These are phyloP conservation scores for Sander lucioperca DNA, from an alignment of 2,113 vertebrate species.

Conservation along the genomic window DNA sequence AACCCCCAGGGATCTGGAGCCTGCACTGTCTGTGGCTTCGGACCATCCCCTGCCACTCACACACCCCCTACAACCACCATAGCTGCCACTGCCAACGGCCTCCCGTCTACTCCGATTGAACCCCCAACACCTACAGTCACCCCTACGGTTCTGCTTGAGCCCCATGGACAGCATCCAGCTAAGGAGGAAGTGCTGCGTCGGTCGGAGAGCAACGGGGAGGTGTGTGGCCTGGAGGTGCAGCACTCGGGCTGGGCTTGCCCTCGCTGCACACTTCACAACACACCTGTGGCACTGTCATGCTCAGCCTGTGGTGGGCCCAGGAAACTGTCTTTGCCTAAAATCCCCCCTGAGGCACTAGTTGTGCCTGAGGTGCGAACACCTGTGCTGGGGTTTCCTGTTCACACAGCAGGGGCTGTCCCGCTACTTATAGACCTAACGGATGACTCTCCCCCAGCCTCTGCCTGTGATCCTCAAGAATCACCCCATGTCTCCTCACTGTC, in stretches of 20 bases:
- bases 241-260: slow-evolving; percentile 92
- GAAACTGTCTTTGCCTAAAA: slow-evolving; percentile 95
- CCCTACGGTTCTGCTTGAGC: slow-evolving; percentile 81
- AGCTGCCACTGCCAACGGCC: slow-evolving; percentile 85
- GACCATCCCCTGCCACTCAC: slow-evolving; percentile 72
- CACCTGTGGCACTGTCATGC: slow-evolving; percentile 93
- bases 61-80: slow-evolving; percentile 75
- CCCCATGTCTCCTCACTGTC: slow-evolving; percentile 70
- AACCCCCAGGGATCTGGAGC: slow-evolving; percentile 91
- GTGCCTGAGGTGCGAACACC: slow-evolving; percentile 94
- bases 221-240: slow-evolving; percentile 43
- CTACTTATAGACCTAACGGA: slow-evolving; percentile 85
- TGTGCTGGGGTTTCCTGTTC: slow-evolving; percentile 85
- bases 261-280: slow-evolving; percentile 95
- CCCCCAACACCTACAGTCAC: slow-evolving; percentile 44
- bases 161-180: slow-evolving; percentile 80
- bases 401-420: slow-evolving; percentile 72
- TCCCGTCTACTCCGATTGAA: slow-evolving; percentile 80
- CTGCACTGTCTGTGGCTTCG: slow-evolving; percentile 91
- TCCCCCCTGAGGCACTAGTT: slow-evolving; percentile 96
- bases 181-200: slow-evolving; percentile 76
- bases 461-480: slow-evolving; percentile 81
- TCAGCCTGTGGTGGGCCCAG: slow-evolving; percentile 95
- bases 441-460: slow-evolving; percentile 78
- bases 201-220: slow-evolving; percentile 81